Base-by-base conservation (phyloP, 2,888 invertebrate genomes). In the Polietes domitor region DNA sequence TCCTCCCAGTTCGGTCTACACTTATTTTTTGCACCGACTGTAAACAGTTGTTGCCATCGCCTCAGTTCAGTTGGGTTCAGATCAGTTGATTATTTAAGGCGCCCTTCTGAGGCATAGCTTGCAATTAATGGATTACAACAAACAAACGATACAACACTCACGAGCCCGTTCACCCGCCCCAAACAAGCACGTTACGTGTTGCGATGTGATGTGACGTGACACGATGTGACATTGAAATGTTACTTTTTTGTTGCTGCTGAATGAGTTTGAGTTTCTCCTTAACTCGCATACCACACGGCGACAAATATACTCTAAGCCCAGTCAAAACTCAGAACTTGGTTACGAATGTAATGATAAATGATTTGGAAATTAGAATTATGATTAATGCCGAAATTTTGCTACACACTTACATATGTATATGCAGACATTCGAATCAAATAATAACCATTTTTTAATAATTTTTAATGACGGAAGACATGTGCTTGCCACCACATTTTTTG, bases 161-260 rank as follows among this genome's bases (percentile, higher is more conserved):
- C 24, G 41, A 68, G 24, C 26, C 24, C 41, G 68, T 9, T 5
- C 65, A 19, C 15, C 5, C 55, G 55, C 10, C 32, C n/a, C 37
- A 41, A 61, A 2, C 17, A 12, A 12, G n/a, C 37, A 65, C 37
- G 65, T 65, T 61, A 28, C 28, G 28, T 61, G 61, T 26, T 26
- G 26, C 7, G 32, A 37, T 37, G 37, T 37, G 37, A 37, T n/a
- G 37, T 28, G 37, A 68, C 3, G 24, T 43, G 65, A 63, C 28
- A 28, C 28, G 61, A 28, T 17, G 63, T 63, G 63, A 68, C 68
- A 68, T 68, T 68, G 68, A 68, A 68, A 68, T 68, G 68, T 68
- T 28, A 15, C 32, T 61, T 61, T 15, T 37, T 9, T 9, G 15
- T 47, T 6, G 15, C 6, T 58, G 26, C 26, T 24, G 58, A 58